These are phyloP conservation scores for Nasonia giraulti DNA, from an alignment of 1,140 invertebrate species.

Conservation along the genomic window DNA sequence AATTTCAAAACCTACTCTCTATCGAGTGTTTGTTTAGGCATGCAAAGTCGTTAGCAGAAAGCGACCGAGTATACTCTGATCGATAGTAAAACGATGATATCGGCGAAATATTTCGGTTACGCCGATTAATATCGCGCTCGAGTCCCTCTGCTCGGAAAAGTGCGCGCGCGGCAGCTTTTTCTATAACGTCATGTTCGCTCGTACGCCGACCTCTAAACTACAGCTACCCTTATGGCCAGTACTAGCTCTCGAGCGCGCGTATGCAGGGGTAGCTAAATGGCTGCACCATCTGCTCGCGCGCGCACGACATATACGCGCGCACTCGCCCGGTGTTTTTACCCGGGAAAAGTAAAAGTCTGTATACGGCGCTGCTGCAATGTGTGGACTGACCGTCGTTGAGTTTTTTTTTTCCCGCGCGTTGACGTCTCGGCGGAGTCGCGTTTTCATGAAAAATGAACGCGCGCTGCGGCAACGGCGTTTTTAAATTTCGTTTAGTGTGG, in stretches of 20 bases:
- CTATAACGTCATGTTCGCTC: conserved; percentile 2
- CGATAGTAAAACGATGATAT: conserved; percentile 27
- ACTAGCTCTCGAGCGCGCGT: neutral
- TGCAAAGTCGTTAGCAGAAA: neutral
- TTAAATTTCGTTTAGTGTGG: neutral
- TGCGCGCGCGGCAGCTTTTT: neutral
- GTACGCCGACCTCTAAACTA: conserved; percentile 9
- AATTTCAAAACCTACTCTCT: no score
- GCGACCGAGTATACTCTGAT: no score
- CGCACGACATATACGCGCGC: neutral
- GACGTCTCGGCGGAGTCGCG: neutral
- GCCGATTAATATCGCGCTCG: conserved; percentile 27
- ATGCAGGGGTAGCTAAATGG: conserved; percentile 19
- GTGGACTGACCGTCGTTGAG: conserved; percentile 4
- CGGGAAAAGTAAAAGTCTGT: conserved; percentile 6
- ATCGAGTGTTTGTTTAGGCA: conserved; percentile 3
- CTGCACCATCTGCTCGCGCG: conserved; percentile 28
- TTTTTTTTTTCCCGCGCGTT: conserved; percentile 2
- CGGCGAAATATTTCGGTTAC: conserved; percentile 20
- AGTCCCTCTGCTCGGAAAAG: neutral
- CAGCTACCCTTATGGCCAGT: conserved; percentile 36
- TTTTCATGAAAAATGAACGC: conserved; percentile 21
- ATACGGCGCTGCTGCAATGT: neutral
- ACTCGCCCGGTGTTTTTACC: neutral
- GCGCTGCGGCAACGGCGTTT: neutral